Conservation (phyloP, 2,797 vertebrate genomes). For the Caiman crocodilus region DNA sequence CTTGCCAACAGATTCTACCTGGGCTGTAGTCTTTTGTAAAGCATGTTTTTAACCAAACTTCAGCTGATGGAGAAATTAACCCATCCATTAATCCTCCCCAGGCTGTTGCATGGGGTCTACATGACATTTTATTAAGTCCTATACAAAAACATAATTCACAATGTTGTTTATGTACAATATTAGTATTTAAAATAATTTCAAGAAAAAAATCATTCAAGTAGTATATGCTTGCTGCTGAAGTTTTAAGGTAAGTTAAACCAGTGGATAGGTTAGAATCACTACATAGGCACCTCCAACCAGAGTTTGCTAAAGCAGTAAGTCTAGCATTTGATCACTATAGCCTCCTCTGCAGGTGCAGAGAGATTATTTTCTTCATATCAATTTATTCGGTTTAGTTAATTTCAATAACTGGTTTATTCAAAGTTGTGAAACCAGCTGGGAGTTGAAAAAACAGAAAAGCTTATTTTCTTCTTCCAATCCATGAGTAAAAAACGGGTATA, state of each 20-base stretch:
- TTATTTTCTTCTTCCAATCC: not conserved
- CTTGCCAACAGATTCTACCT: accelerated
- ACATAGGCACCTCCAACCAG: not conserved
- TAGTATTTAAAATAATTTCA: not conserved
- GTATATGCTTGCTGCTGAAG: not conserved
- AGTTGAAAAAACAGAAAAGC: not conserved
- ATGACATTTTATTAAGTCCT: not conserved
- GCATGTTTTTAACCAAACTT: not conserved
- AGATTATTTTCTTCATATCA: not conserved
- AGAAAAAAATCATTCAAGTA: not conserved
- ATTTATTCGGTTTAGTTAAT: not conserved
- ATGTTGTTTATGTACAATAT: not conserved
- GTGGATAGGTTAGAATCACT: not conserved
- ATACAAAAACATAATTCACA: not conserved
- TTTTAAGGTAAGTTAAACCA: not conserved
- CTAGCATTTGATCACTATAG: accelerated
- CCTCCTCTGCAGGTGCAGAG: not conserved
- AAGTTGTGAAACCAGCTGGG: not conserved
- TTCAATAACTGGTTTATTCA: not conserved
- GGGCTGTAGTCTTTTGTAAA: not conserved
- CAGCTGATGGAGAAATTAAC: not conserved
- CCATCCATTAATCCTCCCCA: not conserved
- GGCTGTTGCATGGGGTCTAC: not conserved
- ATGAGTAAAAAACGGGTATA: not conserved
- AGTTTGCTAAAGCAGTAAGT: not conserved